A percentile compares a stretch with the other conserved stretches of the same genome.
Conservation (phyloP, 2,888 invertebrate genomes). For the Subacronicta megacephala region DNA sequence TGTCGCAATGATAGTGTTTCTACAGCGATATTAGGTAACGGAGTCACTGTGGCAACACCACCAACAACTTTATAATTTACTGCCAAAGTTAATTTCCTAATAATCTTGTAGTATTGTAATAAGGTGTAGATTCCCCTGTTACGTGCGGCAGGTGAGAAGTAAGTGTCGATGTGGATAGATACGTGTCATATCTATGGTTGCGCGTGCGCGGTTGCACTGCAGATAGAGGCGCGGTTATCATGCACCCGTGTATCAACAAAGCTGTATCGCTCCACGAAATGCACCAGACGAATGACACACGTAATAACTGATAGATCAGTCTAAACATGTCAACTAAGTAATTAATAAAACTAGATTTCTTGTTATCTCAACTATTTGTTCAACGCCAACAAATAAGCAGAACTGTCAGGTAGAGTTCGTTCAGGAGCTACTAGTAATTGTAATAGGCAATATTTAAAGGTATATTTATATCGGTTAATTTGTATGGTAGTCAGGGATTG, state of each 20-base stretch:
- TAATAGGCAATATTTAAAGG: too few species aligned
- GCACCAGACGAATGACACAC: conserved; percentile 23
- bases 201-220: conserved; percentile 28
- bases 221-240: conserved; percentile 35
- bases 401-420: too few species aligned
- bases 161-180: conserved; percentile 1
- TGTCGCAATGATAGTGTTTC: conserved; percentile 68
- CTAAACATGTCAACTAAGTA: background rate
- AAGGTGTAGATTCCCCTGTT: conserved; percentile 17
- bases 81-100: background rate
- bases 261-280: conserved; percentile 28
- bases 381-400: too few species aligned
- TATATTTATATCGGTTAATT: too few species aligned
- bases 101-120: conserved; percentile 22
- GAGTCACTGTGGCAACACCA: conserved; percentile 71
- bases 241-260: conserved; percentile 13
- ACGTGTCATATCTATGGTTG: conserved; percentile 46
- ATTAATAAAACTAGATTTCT: too few species aligned
- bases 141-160: background rate
- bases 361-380: too few species aligned
- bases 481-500: too few species aligned
- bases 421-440: too few species aligned
- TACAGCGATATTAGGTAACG: conserved; percentile 72
- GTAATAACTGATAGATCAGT: conserved; percentile 7
- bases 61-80: conserved; percentile 15